Percentiles rank a stretch among this genome's conserved stretches.
phyloP scores from a whole-genome alignment of 2,797 vertebrate species.

The Xiphophorus birchmanni region DNA sequence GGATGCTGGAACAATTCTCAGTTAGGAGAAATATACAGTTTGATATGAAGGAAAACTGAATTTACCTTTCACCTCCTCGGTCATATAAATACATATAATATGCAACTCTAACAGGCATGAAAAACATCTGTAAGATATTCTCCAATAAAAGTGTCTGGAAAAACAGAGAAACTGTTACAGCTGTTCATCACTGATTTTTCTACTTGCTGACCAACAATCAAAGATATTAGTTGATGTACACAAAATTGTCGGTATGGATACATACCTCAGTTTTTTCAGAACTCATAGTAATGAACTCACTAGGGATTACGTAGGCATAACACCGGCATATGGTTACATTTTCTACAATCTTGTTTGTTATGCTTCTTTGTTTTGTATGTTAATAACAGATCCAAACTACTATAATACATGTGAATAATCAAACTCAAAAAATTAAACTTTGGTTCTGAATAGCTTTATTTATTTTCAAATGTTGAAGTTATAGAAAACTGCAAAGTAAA shows the following conservation, averaged over 20 bases:
- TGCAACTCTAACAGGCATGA: background rate
- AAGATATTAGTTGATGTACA: no score
- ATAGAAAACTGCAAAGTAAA: background rate
- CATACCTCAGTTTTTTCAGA: no score
- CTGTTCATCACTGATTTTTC: background rate
- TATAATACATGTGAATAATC: background rate
- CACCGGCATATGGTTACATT: background rate
- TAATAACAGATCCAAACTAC: background rate
- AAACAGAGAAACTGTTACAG: background rate
- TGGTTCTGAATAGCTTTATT: background rate
- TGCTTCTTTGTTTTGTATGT: background rate
- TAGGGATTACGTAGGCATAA: no score
- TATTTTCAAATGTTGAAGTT: background rate
- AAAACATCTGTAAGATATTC: background rate
- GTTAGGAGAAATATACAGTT: background rate
- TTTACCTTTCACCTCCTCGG: slow-evolving; percentile 1
- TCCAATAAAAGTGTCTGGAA: background rate
- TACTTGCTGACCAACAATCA: background rate
- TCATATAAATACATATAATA: background rate
- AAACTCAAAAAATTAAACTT: background rate
- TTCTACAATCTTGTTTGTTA: background rate
- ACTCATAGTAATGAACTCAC: no score
- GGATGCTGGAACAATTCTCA: slow-evolving; percentile 17
- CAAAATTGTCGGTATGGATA: no score
- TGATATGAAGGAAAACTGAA: slow-evolving; percentile 12